These are phyloP conservation scores for Drosophila siamana DNA, from an alignment of 2,888 invertebrate species.

Conservation along the genomic window DNA sequence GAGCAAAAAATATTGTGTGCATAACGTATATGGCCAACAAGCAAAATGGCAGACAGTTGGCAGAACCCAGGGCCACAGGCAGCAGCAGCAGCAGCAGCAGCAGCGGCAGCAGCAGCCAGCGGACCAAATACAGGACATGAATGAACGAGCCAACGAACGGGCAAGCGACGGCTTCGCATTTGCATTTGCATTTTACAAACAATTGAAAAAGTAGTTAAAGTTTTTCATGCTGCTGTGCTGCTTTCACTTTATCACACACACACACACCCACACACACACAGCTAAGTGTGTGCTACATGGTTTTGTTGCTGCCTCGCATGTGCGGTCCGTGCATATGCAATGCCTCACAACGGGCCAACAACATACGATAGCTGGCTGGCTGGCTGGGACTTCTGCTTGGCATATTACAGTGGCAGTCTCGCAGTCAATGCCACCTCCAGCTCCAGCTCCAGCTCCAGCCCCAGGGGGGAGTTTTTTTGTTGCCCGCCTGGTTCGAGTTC, in stretches of 20 bases:
- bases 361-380: constrained; percentile 15
- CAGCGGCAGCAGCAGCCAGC: constrained; percentile 10
- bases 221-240: constrained; percentile 65
- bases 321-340: constrained; percentile 64
- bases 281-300: constrained; percentile 57
- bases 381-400: constrained; percentile 59
- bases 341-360: constrained; percentile 54
- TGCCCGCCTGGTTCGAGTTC: too few relatives aligned
- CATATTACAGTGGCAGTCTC: constrained; percentile 52
- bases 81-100: background rate
- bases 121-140: constrained; percentile 45
- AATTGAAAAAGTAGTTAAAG: constrained; percentile 81
- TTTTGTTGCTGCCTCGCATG: constrained; percentile 20
- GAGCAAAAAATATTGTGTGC: constrained; percentile 64
- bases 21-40: constrained; percentile 65
- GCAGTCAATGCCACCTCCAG: constrained; percentile 40
- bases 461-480: background rate
- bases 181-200: constrained; percentile 80
- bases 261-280: constrained; percentile 25
- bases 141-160: constrained; percentile 25
- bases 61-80: constrained; percentile 20
- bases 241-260: constrained; percentile 70
- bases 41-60: constrained; percentile 62
- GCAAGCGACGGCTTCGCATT: constrained; percentile 44
- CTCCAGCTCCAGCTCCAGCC: too few relatives aligned